Conservation (phyloP, 2,888 invertebrate species). For the Caenorhabditis sulstoni region DNA sequence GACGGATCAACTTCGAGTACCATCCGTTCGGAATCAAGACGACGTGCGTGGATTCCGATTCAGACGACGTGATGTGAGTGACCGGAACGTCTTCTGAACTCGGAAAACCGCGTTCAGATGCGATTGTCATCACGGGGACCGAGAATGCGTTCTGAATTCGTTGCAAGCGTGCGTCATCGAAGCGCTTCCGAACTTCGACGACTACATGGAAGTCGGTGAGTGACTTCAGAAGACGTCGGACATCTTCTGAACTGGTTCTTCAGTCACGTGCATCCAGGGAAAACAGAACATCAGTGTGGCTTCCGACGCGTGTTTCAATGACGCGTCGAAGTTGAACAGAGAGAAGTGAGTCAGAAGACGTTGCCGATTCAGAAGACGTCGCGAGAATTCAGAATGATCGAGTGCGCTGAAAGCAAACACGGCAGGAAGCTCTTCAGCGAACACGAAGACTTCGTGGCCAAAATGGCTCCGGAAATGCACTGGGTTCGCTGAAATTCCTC, state of each 20-base stretch:
- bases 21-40: slow-evolving; percentile 60
- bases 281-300: slow-evolving; percentile 47
- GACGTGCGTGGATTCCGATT: slow-evolving; percentile 34
- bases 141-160: slow-evolving; percentile 54
- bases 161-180: slow-evolving; percentile 57
- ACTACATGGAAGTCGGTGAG: slow-evolving; percentile 48
- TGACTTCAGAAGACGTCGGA: not conserved
- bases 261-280: slow-evolving; percentile 59
- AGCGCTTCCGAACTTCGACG: slow-evolving; percentile 50
- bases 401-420: slow-evolving; percentile 42
- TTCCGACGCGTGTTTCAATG: slow-evolving; percentile 41
- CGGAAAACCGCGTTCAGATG: slow-evolving; percentile 27
- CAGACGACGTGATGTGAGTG: slow-evolving; percentile 30
- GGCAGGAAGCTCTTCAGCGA: slow-evolving; percentile 46
- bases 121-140: slow-evolving; percentile 56
- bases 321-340: slow-evolving; percentile 13
- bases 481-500: slow-evolving; percentile 21
- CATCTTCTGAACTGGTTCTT: slow-evolving; percentile 3
- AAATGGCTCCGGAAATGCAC: slow-evolving; percentile 39
- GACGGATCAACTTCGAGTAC: slow-evolving; percentile 45
- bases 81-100: not conserved
- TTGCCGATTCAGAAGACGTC: not conserved
- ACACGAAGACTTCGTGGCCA: slow-evolving; percentile 28
- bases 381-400: slow-evolving; percentile 34
- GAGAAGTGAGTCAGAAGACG: slow-evolving; percentile 16